These are phyloP conservation scores for Microcebus murinus DNA, from an alignment of 2,113 vertebrate species.

Conservation along the genomic window DNA sequence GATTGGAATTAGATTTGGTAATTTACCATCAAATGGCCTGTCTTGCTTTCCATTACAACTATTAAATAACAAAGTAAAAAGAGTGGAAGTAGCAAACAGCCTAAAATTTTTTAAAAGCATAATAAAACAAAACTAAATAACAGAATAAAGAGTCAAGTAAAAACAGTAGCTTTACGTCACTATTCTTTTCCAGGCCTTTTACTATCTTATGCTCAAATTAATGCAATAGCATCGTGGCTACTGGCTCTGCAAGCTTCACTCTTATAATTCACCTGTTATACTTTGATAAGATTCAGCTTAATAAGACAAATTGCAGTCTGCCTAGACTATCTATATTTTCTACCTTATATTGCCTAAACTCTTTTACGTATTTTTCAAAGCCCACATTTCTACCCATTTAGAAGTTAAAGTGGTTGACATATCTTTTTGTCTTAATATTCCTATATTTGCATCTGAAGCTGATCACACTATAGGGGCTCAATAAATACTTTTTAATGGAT, in stretches of 20 bases:
- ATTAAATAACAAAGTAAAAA: not conserved
- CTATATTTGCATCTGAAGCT: not conserved
- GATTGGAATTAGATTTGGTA: not conserved
- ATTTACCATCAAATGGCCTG: not conserved
- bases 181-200: not conserved
- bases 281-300: not conserved
- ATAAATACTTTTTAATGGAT: not conserved
- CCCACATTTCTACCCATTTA: rapidly evolving
- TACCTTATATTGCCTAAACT: not conserved
- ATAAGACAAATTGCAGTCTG: not conserved
- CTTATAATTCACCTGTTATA: not conserved
- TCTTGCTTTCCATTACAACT: not conserved
- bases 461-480: not conserved
- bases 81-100: not conserved
- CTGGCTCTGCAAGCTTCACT: too few relatives aligned
- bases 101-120: not conserved
- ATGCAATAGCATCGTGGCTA: rapidly evolving
- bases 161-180: not conserved
- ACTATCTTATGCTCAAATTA: not conserved
- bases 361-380: not conserved
- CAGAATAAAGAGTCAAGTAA: not conserved
- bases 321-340: not conserved
- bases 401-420: not conserved
- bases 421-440: not conserved
- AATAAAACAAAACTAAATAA: not conserved